Conservation (phyloP, 2,113 vertebrate species). For the Lophura nycthemera region DNA sequence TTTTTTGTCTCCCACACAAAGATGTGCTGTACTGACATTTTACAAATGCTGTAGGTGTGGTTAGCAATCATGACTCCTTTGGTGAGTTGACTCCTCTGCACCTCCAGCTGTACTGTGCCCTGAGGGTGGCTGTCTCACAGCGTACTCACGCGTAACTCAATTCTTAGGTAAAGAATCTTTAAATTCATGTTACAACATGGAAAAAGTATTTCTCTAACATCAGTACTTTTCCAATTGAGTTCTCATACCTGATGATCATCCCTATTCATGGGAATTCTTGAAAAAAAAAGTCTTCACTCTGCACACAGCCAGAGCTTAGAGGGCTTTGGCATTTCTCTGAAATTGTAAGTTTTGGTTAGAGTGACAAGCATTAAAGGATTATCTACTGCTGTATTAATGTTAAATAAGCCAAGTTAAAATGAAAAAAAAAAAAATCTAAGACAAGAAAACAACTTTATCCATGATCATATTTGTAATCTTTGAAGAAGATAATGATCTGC, state of each 20-base stretch:
- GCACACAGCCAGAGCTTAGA: not conserved
- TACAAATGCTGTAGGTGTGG: constrained; percentile 38
- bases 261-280: not conserved
- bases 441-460: not conserved
- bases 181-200: constrained; percentile 59
- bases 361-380: not conserved
- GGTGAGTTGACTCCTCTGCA: constrained; percentile 29
- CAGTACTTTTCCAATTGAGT: constrained; percentile 35
- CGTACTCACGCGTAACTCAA: not conserved
- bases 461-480: not conserved
- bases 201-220: constrained; percentile 38
- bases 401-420: not conserved
- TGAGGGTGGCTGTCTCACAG: constrained; percentile 5
- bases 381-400: not conserved
- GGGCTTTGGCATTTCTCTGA: not conserved
- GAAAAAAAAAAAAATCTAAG: not conserved
- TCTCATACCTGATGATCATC: constrained; percentile 32
- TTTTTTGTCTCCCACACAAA: constrained; percentile 55
- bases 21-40: constrained; percentile 55
- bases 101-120: constrained; percentile 10
- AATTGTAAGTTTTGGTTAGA: not conserved
- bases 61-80: constrained; percentile 40
- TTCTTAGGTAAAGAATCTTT: not conserved
- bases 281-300: not conserved
- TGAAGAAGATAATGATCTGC: not conserved